Base-by-base conservation (phyloP, 2,797 vertebrate genomes). In the Phoeniculus purpureus region DNA sequence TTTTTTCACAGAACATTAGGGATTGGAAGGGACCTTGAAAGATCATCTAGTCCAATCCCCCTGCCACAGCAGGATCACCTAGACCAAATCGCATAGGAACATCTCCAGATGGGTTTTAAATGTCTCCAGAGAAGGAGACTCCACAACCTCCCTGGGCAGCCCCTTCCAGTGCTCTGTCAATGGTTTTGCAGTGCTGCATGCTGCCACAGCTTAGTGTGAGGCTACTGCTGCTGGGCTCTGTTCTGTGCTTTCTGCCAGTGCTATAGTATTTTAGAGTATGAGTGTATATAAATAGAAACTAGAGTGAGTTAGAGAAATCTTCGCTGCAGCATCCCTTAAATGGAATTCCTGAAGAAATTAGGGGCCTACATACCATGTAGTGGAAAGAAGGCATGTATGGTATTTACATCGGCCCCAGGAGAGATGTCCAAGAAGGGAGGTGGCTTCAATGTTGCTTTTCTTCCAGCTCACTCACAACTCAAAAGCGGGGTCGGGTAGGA, bases 291-390 rank as follows among this genome's bases (percentile, higher is more conserved):
- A 86, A 84, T 47, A 86, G 90, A 91, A 88, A 56, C 5, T 3
- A 68, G 75, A 90, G 48, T 18, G 23, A 81, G 32, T 65, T 84
- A 50, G 34, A 27, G 26, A 68, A 23, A 45, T 86, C 26, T 86
- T 10, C 40, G 21, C 70, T 88, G 56, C 50, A 50, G 26, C 34
- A 71, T 72, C 31, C 71, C 56, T 91, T 88, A 88, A 92, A 70
- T 29, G 64, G 86, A 81, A 86, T 94, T 95, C 60, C 71, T 61
- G 83, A 76, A 77, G 45, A 93, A 92, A 88, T 76, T 32, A 76
- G 64, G 60, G 21, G 2, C 45, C 45, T 88, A 37, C 84, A 83
- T 76, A 56, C 29, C 2, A 12, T 29, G n/a, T 56, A 77, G 45
- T 66, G 61, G 26, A 64, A 71, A 66, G 27, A 80, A 88, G 47